Percentiles rank a stretch among this genome's conserved stretches.
phyloP scores from a whole-genome alignment of 2,888 invertebrate species.

The Gasteruption jaculator region DNA sequence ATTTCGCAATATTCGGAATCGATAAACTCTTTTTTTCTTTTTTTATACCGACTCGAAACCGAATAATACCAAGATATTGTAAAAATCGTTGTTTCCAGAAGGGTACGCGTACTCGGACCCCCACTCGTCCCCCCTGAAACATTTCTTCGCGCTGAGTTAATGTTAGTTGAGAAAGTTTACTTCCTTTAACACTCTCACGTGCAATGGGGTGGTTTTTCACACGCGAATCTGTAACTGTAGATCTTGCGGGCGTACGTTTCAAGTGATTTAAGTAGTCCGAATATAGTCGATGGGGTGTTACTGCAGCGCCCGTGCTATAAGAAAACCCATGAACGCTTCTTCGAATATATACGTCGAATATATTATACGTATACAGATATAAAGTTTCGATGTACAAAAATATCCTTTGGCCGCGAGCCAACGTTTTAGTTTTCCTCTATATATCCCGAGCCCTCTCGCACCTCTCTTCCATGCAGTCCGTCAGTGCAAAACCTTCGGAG shows the following conservation, averaged over 20 bases:
- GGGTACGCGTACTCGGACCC: too few relatives aligned
- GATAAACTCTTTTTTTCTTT: too few relatives aligned
- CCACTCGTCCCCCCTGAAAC: too few relatives aligned
- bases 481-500: too few relatives aligned
- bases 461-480: too few relatives aligned
- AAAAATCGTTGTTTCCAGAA: too few relatives aligned
- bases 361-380: not conserved
- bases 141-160: too few relatives aligned
- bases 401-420: conserved; percentile 41
- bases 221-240: conserved; percentile 28
- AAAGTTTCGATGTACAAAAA: conserved; percentile 32
- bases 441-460: conserved; percentile 16
- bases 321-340: conserved; percentile 11
- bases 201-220: conserved; percentile 31
- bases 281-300: conserved; percentile 27
- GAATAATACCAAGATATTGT: too few relatives aligned
- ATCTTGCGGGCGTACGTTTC: conserved; percentile 32
- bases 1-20: too few relatives aligned
- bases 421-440: conserved; percentile 24
- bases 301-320: conserved; percentile 32
- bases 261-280: conserved; percentile 41
- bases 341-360: not conserved
- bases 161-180: too few relatives aligned
- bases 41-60: too few relatives aligned
- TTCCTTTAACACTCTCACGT: conserved; percentile 20